Base-by-base conservation (phyloP, 2,113 vertebrate species). In the Lepus timidus region DNA sequence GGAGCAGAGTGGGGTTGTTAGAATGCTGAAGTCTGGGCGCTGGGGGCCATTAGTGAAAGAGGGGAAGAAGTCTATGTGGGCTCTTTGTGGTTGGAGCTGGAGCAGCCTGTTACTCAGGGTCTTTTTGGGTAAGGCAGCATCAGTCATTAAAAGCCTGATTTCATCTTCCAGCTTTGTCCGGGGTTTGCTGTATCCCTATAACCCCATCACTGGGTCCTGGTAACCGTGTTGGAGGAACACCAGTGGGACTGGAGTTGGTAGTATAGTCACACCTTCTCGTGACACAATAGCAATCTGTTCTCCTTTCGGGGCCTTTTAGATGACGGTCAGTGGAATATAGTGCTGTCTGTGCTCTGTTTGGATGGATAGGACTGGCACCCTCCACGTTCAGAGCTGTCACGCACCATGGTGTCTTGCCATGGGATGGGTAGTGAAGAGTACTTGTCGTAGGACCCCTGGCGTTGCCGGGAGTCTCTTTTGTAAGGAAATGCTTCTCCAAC, bases 1-100 rank as follows among this genome's bases (percentile, higher is more conserved):
- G 87, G 96, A 93, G 92, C 95, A 95, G 88, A 71, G 85, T 23
- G 62, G 44, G 82, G 64, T 78, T 44, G 44, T 20, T 17, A 67
- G 78, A 49, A 84, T 1, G 27, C 61, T 85, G 39, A 17, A 11
- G 44, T 73, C 39, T 87, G 58, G n/a, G 65, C 52, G 20, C 67
- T 39, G 33, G 55, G 49, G 62, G 29, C 58, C 85, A n/a, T 65
- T 75, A 51, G 49, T 58, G 44, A 95, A 84, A 75, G 61, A 27
- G 44, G 29, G 49, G 29, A 58, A 31, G 51, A 23, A 85, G 36
- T 16, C 22, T n/a, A 9, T 58, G 44, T 52, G 31, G 39, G 33
- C 25, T 52, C 3, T 78, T 88, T 62, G 36, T 7, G 3, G 51
- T 64, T 49, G 55, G 31, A 10, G 84, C 1, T 11, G 11, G 65